Percentiles rank a stretch among this genome's conserved stretches.
phyloP scores from a whole-genome alignment of 2,113 vertebrate genomes.

The Amphiprion ocellaris region DNA sequence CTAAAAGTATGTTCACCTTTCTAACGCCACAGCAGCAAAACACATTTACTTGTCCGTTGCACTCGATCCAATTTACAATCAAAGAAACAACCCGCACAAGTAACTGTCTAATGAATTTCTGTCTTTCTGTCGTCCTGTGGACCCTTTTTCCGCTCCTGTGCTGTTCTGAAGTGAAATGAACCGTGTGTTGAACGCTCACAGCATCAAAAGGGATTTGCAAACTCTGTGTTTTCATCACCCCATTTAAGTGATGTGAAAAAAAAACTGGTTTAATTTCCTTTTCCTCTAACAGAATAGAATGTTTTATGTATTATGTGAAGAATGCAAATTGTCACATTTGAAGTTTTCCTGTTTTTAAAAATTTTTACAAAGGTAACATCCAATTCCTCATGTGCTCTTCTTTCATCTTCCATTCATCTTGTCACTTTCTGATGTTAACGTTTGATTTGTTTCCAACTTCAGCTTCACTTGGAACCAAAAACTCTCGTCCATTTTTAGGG shows the following conservation, averaged over 20 bases:
- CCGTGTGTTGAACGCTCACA: slow-evolving; percentile 35
- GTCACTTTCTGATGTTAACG: slow-evolving; percentile 47
- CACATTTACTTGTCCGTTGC: slow-evolving; percentile 25
- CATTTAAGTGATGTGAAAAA: neutral
- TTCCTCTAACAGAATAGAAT: slow-evolving; percentile 1
- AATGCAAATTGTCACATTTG: slow-evolving; percentile 10
- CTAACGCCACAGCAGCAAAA: slow-evolving; percentile 26
- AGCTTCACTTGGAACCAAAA: slow-evolving; percentile 40
- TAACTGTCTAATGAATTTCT: slow-evolving; percentile 43
- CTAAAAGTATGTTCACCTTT: slow-evolving; percentile 13
- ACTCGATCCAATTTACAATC: slow-evolving; percentile 37
- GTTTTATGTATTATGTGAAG: neutral
- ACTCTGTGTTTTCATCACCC: neutral
- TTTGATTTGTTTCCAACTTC: slow-evolving; percentile 64
- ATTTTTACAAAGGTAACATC: slow-evolving; percentile 13
- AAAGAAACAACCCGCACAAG: slow-evolving; percentile 24
- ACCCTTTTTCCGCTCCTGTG: slow-evolving; percentile 1
- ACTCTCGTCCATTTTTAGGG: slow-evolving; percentile 55
- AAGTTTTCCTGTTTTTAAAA: neutral
- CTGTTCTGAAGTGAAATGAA: slow-evolving; percentile 39
- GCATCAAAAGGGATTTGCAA: slow-evolving; percentile 13
- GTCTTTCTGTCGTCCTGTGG: slow-evolving; percentile 43
- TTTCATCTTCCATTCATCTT: slow-evolving; percentile 19
- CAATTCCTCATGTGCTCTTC: slow-evolving; percentile 9
- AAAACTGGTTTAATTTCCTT: neutral